phyloP scores from a whole-genome alignment of 2,797 vertebrate species.

The Lycodopsis pacificus region DNA sequence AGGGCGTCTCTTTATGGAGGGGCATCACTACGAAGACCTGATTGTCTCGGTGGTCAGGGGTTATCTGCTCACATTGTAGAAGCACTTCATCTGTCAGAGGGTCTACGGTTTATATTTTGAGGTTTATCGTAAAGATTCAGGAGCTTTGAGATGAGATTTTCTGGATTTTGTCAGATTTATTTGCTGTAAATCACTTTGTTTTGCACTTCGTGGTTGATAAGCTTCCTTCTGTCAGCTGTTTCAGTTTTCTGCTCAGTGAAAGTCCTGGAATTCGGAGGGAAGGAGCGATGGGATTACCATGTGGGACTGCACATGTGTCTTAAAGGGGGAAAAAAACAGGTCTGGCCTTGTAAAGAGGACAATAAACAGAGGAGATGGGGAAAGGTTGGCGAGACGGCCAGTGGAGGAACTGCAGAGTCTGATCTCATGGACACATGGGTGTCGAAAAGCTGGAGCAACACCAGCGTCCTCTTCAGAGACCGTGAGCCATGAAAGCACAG shows the following conservation, averaged over 20 bases:
- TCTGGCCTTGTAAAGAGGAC: constrained; percentile 51
- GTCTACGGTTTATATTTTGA: not conserved
- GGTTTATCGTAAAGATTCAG: not conserved
- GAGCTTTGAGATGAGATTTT: not conserved
- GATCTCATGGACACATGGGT: constrained; percentile 36
- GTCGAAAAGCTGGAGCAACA: constrained; percentile 56
- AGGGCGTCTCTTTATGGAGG: constrained; percentile 37
- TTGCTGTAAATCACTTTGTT: not conserved
- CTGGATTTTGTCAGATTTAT: not conserved
- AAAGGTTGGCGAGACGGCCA: constrained; percentile 17
- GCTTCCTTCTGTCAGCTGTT: constrained; percentile 35
- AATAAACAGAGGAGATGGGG: constrained; percentile 51
- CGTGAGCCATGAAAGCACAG: constrained; percentile 5
- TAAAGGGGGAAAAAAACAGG: constrained; percentile 25
- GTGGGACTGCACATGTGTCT: constrained; percentile 62
- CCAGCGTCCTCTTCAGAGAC: constrained; percentile 17
- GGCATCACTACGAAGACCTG: constrained; percentile 5
- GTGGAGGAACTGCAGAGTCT: constrained; percentile 22
- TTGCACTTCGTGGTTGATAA: not conserved
- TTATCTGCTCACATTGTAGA: constrained; percentile 31
- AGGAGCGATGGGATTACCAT: constrained; percentile 35
- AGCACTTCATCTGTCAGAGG: constrained; percentile 21
- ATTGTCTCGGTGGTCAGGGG: constrained; percentile 27
- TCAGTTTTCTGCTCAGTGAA: constrained; percentile 23
- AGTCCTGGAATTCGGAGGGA: constrained; percentile 11